Conservation (phyloP, 2,113 vertebrate genomes). For the Phrynosoma blainvillii region DNA sequence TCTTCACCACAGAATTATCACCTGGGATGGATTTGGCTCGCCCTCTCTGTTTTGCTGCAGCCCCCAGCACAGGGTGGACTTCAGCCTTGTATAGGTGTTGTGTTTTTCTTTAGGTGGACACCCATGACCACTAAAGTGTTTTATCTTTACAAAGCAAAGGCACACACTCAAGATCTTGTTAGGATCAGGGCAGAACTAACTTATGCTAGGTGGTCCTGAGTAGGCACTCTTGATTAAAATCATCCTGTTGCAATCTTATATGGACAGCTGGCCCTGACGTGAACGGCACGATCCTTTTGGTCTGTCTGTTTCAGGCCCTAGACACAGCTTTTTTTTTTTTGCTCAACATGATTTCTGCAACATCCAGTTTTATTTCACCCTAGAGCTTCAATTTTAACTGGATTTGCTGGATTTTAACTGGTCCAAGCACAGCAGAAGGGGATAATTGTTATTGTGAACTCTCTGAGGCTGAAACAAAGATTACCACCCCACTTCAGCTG, state of each 20-base stretch:
- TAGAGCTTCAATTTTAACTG: not conserved
- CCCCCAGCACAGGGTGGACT: not conserved
- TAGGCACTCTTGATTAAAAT: not conserved
- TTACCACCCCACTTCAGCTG: not conserved
- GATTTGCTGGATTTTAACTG: not conserved
- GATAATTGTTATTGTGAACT: conserved; percentile 13
- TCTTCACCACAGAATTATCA: not conserved
- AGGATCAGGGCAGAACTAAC: not conserved
- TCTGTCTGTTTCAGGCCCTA: too few species aligned
- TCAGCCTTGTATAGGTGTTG: not conserved
- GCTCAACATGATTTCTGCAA: not conserved
- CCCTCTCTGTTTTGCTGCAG: not conserved
- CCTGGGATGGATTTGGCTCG: not conserved
- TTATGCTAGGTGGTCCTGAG: too few species aligned
- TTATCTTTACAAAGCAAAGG: not conserved
- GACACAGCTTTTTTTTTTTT: too few species aligned
- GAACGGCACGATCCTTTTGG: too few species aligned
- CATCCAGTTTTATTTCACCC: not conserved
- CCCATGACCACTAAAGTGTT: not conserved
- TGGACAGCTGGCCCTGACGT: too few species aligned
- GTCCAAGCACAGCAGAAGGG: not conserved
- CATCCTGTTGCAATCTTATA: not conserved
- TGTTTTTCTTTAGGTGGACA: not conserved
- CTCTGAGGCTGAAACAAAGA: not conserved
- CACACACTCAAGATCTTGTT: not conserved